These are phyloP conservation scores for Steatornis caripensis DNA, from an alignment of 2,113 vertebrate species.

Conservation along the genomic window DNA sequence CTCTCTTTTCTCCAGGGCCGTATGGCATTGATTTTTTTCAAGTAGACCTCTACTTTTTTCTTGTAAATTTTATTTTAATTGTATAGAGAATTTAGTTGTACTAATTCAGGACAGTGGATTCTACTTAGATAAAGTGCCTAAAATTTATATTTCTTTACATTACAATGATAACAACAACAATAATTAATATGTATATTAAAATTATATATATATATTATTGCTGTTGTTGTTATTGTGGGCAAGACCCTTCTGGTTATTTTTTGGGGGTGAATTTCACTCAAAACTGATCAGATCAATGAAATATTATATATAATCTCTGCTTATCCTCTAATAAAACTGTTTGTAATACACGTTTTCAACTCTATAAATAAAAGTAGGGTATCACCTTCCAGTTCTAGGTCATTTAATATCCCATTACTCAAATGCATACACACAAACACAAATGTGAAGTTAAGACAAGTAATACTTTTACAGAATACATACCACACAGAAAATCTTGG, in stretches of 20 bases:
- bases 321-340: neutral
- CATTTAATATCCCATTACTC: neutral
- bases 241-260: neutral
- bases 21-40: neutral
- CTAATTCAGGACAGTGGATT: too few species aligned
- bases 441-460: neutral
- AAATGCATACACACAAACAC: neutral
- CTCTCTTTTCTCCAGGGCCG: neutral
- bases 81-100: neutral
- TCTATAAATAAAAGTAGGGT: neutral
- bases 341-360: neutral
- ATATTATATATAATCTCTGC: neutral
- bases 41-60: neutral
- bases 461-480: neutral
- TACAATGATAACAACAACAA: neutral
- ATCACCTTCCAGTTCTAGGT: neutral
- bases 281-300: neutral
- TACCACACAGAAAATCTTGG: neutral
- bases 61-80: neutral
- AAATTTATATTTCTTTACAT: neutral
- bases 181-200: too few species aligned
- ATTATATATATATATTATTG: too few species aligned
- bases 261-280: neutral
- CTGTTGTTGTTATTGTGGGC: neutral
- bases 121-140: neutral